phyloP scores from a whole-genome alignment of 1,140 invertebrate genomes.

The Drosophila santomea region DNA sequence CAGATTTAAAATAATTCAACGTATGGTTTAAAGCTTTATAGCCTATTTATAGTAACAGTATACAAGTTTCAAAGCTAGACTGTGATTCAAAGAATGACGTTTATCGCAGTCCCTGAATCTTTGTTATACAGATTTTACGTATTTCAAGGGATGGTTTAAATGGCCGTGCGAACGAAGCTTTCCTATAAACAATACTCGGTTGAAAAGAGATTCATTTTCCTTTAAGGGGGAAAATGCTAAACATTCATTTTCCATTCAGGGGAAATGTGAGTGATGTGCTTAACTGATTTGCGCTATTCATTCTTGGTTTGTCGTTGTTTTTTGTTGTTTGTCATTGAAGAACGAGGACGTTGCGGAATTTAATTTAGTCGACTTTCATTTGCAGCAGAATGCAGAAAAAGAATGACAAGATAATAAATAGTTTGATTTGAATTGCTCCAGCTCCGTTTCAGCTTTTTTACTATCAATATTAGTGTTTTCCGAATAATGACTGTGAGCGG shows the following conservation, averaged over 20 bases:
- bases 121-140: no score
- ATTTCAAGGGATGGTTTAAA: not conserved
- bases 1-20: no score
- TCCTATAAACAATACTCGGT: not conserved
- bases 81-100: no score
- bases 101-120: no score
- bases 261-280: not conserved
- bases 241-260: conserved; percentile 11
- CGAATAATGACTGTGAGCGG: conserved; percentile 28
- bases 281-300: conserved; percentile 13
- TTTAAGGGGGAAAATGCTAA: not conserved
- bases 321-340: conserved; percentile 22
- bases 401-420: conserved; percentile 48
- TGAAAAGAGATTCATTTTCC: not conserved
- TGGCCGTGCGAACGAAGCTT: no score
- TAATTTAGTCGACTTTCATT: conserved; percentile 58
- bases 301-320: conserved; percentile 5
- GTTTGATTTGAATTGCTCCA: conserved; percentile 47
- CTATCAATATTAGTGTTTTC: conserved; percentile 6
- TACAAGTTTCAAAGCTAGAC: no score
- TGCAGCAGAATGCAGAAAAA: conserved; percentile 29
- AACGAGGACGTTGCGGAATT: conserved; percentile 42
- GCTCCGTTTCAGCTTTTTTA: conserved; percentile 7
- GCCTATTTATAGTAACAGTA: no score
- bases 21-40: no score